Evolutionary conservation across 2,113 vertebrate species (phyloP), one percentile per base, ranked within the genome.

Genomic region (Heterotis niloticus): DNA sequence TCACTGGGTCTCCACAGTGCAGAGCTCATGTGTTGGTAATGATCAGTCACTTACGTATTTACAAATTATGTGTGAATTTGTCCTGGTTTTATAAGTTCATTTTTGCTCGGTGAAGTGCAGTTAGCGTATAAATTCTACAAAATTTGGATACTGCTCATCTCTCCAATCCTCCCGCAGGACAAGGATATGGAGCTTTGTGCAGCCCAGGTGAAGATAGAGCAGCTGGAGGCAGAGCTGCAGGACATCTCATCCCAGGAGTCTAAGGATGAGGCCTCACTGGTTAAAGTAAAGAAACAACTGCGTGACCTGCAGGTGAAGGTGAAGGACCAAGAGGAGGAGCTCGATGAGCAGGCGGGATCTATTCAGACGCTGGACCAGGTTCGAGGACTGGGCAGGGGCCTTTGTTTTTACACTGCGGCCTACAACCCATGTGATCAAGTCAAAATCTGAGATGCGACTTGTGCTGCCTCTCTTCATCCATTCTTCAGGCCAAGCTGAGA

Each of bases 361-460:
- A 98, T 99, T 87, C 98, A 99, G 90, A 96, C 98, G 94, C 89
- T 99, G 88, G 97, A 99, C 82, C 97, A 99, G 96, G 98, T 99
- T 34, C 17, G 28, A 89, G 0, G 51, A 16, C 12, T 24, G 4
- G 20, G 60, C 20, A 17, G 60, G 60, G 60, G 60, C 14, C 60
- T 13, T 20, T 20, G 14, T 17, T 62, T 34, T 44, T 44, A 44
- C 34, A 44, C 34, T 7, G 2, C 7, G 3, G 7, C 34, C 34
- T 44, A 44, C 34, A 44, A 4, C 34, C 34, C 34, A 44, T 44
- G 34, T 2, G 34, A 44, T 44, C 7, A 7, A 4, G 34, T 44
- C 34, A 44, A 44, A 44, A 44, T 44, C 34, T 44, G 34, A 44
- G 34, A 44, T 44, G 2, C 7, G 34, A 44, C 34, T 44, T 7